Evolutionary conservation across 2,888 invertebrate species (phyloP).

Genomic region (Strigamia transsilvanica): DNA sequence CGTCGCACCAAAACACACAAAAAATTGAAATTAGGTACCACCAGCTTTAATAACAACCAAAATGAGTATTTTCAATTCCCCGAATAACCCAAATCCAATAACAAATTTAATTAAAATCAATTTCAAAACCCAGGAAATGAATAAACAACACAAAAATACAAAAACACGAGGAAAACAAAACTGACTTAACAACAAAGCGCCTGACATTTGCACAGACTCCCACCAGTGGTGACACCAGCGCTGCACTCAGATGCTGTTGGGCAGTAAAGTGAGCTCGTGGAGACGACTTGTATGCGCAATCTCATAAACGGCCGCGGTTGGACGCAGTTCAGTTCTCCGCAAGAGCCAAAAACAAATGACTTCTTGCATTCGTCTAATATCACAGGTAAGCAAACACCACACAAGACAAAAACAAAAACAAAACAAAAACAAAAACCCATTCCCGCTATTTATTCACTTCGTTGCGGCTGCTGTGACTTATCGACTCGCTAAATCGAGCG

Average conservation of each 20-base stretch:
- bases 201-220: neutral
- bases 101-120: too few relatives aligned
- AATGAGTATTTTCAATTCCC: too few relatives aligned
- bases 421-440: neutral
- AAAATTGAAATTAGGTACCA: too few relatives aligned
- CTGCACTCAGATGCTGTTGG: slow-evolving; percentile 24
- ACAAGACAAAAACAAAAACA: neutral
- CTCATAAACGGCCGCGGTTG: slow-evolving; percentile 23
- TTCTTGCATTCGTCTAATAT: neutral
- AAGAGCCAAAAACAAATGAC: slow-evolving; percentile 25
- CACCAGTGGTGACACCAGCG: neutral
- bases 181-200: neutral
- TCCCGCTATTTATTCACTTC: neutral
- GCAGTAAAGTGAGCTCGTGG: slow-evolving; percentile 18
- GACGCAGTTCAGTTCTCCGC: slow-evolving; percentile 38
- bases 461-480: neutral
- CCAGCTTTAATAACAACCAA: too few relatives aligned
- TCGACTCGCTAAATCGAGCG: neutral
- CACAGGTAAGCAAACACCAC: neutral
- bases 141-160: too few relatives aligned
- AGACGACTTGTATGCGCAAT: slow-evolving; percentile 34
- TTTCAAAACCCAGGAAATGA: too few relatives aligned
- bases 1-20: too few relatives aligned
- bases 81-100: too few relatives aligned
- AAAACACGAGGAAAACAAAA: too few relatives aligned